These are phyloP conservation scores for Lymantria dispar DNA, from an alignment of 2,888 invertebrate species.

Conservation along the genomic window DNA sequence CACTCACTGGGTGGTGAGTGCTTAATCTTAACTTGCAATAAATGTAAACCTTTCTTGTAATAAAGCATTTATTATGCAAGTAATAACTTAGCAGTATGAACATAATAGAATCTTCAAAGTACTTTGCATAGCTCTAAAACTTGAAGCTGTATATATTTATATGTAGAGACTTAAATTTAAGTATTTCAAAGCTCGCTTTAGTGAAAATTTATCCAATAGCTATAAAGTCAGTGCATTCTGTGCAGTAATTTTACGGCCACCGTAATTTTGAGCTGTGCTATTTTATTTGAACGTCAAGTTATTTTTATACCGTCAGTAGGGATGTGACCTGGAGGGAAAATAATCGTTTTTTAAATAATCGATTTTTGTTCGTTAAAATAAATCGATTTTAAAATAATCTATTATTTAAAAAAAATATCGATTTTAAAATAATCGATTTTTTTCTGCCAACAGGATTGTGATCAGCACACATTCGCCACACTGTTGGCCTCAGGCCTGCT, in stretches of 20 bases:
- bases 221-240: not conserved
- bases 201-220: not conserved
- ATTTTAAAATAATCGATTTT: no score
- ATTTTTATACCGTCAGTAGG: not conserved
- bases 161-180: not conserved
- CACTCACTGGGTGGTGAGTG: not conserved
- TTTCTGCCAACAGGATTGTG: no score
- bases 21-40: not conserved
- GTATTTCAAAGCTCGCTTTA: not conserved
- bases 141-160: not conserved
- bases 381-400: no score
- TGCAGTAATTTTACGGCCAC: not conserved
- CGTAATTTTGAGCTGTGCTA: no score
- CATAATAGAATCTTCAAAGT: not conserved
- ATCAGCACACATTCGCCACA: no score
- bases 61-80: not conserved
- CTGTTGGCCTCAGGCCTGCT: no score
- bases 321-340: no score
- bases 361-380: no score
- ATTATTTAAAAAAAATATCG: no score
- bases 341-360: no score
- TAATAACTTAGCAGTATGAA: not conserved
- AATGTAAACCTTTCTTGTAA: not conserved
- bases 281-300: no score
- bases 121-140: not conserved